Evolutionary conservation across 2,113 vertebrate genomes (phyloP).

Genomic region (Prietella phreatophila): DNA sequence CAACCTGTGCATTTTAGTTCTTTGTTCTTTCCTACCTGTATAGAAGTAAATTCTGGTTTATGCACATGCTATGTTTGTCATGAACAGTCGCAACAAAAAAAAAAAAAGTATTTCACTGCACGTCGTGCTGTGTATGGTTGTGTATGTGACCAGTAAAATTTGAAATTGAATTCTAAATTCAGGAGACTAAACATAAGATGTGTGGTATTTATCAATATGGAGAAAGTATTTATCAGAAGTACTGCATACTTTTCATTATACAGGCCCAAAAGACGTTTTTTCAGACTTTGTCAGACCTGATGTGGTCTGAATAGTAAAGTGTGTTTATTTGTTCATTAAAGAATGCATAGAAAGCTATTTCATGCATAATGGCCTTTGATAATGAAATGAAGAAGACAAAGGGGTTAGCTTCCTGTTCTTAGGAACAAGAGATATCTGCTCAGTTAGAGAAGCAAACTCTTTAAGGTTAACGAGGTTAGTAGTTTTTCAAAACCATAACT

Average conservation of each 20-base stretch:
- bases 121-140: no score
- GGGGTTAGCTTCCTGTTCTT: not conserved
- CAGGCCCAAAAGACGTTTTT: not conserved
- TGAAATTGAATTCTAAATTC: not conserved
- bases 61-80: no score
- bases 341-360: conserved; percentile 26
- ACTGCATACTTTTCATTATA: not conserved
- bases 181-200: not conserved
- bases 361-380: conserved; percentile 17
- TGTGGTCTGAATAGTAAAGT: conserved; percentile 11
- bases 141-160: no score
- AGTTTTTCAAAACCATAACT: not conserved
- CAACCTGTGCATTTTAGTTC: no score
- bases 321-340: conserved; percentile 15
- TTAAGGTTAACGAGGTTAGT: not conserved
- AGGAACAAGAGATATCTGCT: not conserved
- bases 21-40: no score
- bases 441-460: not conserved
- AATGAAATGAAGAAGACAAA: conserved; percentile 12
- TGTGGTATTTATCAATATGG: not conserved
- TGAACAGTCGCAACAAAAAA: no score
- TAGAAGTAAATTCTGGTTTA: no score
- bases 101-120: no score
- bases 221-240: not conserved
- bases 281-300: not conserved